These are phyloP conservation scores for Anthoscopus minutus DNA, from an alignment of 2,113 vertebrate species.

Conservation along the genomic window DNA sequence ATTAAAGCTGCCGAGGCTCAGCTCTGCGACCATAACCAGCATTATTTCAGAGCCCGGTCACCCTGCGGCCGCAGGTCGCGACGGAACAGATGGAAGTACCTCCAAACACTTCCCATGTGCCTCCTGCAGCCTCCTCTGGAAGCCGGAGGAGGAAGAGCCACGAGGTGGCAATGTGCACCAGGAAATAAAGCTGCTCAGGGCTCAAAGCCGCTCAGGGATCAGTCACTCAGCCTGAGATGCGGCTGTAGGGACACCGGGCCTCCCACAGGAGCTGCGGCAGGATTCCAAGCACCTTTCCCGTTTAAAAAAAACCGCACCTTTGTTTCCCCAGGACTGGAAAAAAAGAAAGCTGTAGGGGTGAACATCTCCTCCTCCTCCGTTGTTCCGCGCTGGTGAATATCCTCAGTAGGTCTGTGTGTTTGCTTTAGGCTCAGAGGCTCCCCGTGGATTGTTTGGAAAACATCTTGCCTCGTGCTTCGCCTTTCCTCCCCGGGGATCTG, in stretches of 20 bases:
- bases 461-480: accelerated
- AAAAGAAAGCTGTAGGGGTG: neutral
- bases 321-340: neutral
- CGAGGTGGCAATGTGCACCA: slow-evolving; percentile 69
- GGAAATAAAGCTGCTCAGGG: slow-evolving; percentile 24
- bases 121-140: neutral
- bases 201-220: neutral
- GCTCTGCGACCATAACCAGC: accelerated
- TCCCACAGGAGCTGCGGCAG: neutral
- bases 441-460: neutral
- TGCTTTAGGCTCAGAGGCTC: neutral
- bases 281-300: neutral
- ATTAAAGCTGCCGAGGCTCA: neutral
- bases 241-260: neutral
- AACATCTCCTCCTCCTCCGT: neutral
- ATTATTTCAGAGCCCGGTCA: neutral
- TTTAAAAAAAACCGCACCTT: neutral
- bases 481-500: neutral
- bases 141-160: neutral
- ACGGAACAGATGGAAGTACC: neutral
- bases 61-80: neutral
- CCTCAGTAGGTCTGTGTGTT: neutral
- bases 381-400: neutral
- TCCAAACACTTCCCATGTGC: neutral
- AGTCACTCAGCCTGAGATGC: neutral